Percentiles rank a stretch among this genome's conserved stretches.
These are phyloP conservation scores for Zaprionus capensis DNA, from an alignment of 1,140 invertebrate species.

Conservation along the genomic window DNA sequence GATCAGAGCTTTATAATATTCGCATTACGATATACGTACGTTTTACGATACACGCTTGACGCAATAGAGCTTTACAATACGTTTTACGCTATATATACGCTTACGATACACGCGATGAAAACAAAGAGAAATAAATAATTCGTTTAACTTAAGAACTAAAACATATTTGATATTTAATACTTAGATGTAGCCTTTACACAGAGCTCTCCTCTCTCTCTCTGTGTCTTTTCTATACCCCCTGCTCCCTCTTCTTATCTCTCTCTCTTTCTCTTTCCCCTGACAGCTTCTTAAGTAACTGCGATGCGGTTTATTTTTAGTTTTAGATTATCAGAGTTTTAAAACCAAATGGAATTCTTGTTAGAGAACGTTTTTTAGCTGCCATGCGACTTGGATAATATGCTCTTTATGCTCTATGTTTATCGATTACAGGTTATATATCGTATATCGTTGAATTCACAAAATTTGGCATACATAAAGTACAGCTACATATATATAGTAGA, in stretches of 20 bases:
- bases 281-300: slow-evolving; percentile 64
- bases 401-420: slow-evolving; percentile 17
- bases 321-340: slow-evolving; percentile 7
- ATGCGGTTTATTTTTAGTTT: slow-evolving; percentile 32
- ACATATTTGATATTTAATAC: slow-evolving; percentile 82
- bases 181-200: slow-evolving; percentile 73
- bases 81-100: slow-evolving; percentile 11
- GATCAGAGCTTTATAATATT: neutral
- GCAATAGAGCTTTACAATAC: neutral
- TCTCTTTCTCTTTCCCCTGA: slow-evolving; percentile 28
- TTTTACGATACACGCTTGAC: neutral
- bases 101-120: slow-evolving; percentile 10
- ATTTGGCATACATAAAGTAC: slow-evolving; percentile 13
- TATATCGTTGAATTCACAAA: slow-evolving; percentile 16
- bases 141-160: slow-evolving; percentile 67
- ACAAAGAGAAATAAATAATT: slow-evolving; percentile 73
- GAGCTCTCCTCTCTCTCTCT: slow-evolving; percentile 1
- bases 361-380: slow-evolving; percentile 50
- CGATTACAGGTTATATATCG: slow-evolving; percentile 29
- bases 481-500: slow-evolving; percentile 4
- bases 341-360: slow-evolving; percentile 69
- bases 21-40: neutral
- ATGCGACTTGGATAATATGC: slow-evolving; percentile 26
- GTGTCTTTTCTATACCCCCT: slow-evolving; percentile 12
- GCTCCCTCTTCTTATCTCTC: too few relatives aligned